Conservation (phyloP, 2,797 vertebrate genomes). For the Clarias platycephalus region DNA sequence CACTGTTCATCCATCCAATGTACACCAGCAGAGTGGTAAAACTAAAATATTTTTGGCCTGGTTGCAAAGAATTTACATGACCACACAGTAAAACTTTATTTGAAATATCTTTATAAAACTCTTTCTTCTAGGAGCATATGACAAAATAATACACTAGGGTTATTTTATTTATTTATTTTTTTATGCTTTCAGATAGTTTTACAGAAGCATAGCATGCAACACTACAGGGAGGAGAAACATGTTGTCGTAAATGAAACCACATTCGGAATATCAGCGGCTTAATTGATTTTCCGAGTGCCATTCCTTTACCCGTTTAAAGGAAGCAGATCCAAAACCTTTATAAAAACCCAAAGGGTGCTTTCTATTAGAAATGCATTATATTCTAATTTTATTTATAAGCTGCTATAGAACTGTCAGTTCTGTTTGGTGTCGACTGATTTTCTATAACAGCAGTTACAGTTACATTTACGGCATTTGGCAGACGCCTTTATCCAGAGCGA, state of each 20-base stretch:
- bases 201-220: slow-evolving; percentile 35
- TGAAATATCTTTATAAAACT: slow-evolving; percentile 31
- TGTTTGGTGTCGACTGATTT: neutral
- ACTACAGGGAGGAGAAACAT: slow-evolving; percentile 21
- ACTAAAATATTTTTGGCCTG: neutral
- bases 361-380: slow-evolving; percentile 3
- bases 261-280: slow-evolving; percentile 21
- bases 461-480: too few relatives aligned
- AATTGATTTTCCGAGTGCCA: slow-evolving; percentile 1
- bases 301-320: slow-evolving; percentile 1
- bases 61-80: slow-evolving; percentile 28
- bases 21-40: slow-evolving; percentile 3
- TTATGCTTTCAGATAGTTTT: slow-evolving; percentile 29
- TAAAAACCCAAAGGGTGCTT: neutral
- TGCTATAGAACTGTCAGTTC: neutral
- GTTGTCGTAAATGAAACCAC: slow-evolving; percentile 32
- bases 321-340: slow-evolving; percentile 4
- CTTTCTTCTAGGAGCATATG: slow-evolving; percentile 29
- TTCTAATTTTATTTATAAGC: neutral
- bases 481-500: too few relatives aligned
- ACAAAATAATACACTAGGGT: slow-evolving; percentile 38
- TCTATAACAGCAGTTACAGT: neutral
- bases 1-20: slow-evolving; percentile 1
- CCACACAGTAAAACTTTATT: slow-evolving; percentile 40
- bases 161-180: neutral